These are phyloP conservation scores for Phalacrocorax pelagicus DNA, from an alignment of 2,113 vertebrate species.

Conservation along the genomic window DNA sequence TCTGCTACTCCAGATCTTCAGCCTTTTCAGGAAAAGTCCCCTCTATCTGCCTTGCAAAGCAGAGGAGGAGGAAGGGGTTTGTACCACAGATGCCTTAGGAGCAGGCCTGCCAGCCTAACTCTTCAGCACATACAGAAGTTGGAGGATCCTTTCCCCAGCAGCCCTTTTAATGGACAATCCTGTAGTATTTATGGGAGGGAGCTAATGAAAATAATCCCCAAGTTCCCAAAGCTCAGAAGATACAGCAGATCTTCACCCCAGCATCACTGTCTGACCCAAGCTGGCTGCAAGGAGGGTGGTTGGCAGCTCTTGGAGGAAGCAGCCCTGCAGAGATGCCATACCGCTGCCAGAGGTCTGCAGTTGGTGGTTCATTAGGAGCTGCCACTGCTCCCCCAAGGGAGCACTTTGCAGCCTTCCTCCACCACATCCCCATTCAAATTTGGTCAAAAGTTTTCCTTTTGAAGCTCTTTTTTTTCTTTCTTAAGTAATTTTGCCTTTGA, in stretches of 20 bases:
- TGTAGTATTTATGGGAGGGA: background rate
- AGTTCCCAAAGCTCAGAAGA: background rate
- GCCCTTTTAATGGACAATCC: background rate
- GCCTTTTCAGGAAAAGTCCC: background rate
- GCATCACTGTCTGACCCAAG: background rate
- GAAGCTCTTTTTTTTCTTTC: fast-evolving
- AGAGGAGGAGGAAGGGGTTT: background rate
- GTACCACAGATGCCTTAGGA: background rate
- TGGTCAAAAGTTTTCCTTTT: background rate
- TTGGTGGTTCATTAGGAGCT: background rate
- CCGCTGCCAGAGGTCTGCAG: background rate
- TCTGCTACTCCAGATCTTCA: background rate
- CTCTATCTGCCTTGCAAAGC: background rate
- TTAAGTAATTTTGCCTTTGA: background rate
- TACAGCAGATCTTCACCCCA: fast-evolving
- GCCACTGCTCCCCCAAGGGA: fast-evolving
- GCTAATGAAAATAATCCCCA: background rate
- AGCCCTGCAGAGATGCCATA: background rate
- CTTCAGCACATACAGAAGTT: background rate
- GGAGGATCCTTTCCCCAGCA: background rate
- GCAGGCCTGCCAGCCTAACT: background rate
- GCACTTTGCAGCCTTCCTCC: background rate
- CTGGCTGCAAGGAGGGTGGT: fast-evolving
- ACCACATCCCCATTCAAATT: background rate
- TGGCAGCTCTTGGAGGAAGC: fast-evolving